A percentile compares a stretch with the other conserved stretches of the same genome.
Conservation (phyloP, 2,888 invertebrate species). For the Pristionchus fissidentatus region DNA sequence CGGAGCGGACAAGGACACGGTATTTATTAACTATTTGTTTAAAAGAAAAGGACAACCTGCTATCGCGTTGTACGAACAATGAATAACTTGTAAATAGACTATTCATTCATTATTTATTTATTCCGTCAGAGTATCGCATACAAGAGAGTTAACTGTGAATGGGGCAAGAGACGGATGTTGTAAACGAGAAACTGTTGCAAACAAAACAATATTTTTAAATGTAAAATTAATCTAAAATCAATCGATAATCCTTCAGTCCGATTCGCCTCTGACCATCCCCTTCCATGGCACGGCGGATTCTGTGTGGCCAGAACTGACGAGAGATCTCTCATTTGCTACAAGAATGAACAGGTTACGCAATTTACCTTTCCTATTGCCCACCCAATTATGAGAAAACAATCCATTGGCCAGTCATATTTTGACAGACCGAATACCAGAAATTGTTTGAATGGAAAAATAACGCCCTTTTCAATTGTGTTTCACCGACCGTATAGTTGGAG, state of each 20-base stretch:
- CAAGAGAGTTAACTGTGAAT: too few species aligned
- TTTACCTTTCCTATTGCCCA: neutral
- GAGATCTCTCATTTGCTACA: conserved; percentile 49
- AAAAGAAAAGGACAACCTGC: neutral
- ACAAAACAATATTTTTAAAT: neutral
- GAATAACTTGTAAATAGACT: neutral
- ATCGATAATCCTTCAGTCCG: neutral
- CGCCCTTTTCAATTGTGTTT: neutral
- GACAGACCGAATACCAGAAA: neutral
- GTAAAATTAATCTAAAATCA: neutral
- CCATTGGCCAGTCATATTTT: neutral
- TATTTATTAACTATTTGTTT: neutral
- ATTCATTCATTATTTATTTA: too few species aligned
- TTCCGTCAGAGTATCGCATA: too few species aligned
- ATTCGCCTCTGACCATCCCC: conserved; percentile 30
- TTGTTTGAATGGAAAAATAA: neutral
- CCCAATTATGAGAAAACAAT: neutral
- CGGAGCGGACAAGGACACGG: conserved; percentile 41
- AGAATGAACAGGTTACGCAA: conserved; percentile 50
- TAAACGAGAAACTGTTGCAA: neutral
- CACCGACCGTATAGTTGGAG: neutral
- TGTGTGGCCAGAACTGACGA: conserved; percentile 52
- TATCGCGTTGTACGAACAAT: neutral
- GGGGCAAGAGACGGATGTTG: neutral
- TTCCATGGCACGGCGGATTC: conserved; percentile 52